phyloP scores from a whole-genome alignment of 2,797 vertebrate genomes.

The Florisuga fusca region DNA sequence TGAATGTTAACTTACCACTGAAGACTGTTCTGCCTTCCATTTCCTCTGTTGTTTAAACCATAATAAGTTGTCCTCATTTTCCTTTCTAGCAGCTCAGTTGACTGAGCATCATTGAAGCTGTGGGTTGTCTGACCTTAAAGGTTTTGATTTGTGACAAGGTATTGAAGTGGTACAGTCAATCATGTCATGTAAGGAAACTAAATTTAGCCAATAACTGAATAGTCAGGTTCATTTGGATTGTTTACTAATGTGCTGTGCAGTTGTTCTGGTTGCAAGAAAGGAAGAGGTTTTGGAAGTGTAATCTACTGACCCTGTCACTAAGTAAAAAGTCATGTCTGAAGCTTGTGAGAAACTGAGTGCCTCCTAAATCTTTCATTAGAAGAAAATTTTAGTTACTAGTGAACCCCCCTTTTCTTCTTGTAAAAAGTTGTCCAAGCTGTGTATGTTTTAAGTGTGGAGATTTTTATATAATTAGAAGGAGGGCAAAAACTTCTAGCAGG shows the following conservation, averaged over 20 bases:
- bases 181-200: neutral
- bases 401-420: neutral
- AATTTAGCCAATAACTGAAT: neutral
- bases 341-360: neutral
- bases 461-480: neutral
- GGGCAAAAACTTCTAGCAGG: neutral
- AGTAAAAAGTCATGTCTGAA: neutral
- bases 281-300: neutral
- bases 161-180: constrained; percentile 28
- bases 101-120: neutral
- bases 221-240: neutral
- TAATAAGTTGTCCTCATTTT: neutral
- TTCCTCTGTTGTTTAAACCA: constrained; percentile 12
- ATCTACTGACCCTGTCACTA: neutral
- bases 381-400: neutral
- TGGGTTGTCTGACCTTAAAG: constrained; percentile 4
- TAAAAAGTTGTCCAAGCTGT: neutral
- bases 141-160: constrained; percentile 25
- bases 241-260: neutral
- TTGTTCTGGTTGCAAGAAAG: neutral
- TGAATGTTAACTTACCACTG: neutral
- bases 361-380: neutral
- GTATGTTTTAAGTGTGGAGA: neutral
- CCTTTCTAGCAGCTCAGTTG: neutral
- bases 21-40: constrained; percentile 15